Evolutionary conservation across 2,797 vertebrate genomes (phyloP), one percentile per base, ranked within the genome.

Genomic region (Phoxinus dragarum): DNA sequence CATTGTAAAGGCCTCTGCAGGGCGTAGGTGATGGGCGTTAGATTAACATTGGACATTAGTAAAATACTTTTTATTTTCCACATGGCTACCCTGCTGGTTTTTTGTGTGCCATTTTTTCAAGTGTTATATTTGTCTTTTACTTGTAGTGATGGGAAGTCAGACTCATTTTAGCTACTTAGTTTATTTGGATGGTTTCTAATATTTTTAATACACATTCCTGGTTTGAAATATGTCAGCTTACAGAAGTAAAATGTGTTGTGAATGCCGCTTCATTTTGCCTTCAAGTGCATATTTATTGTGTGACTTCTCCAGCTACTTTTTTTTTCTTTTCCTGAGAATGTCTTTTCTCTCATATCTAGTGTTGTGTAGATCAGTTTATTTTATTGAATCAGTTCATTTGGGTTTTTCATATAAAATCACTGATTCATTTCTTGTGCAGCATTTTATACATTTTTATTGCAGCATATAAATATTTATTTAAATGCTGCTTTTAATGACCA

Each of bases 1-100:
- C 67, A 80, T n/a, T 80, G 49, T 64, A 31, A 79, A 73, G 72
- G 75, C 36, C 75, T 59, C n/a, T 12, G 23, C 49, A 73, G 80
- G 81, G 64, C 12, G 81, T 19, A 27, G 23, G 76, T 72, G 82
- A 77, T 42, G 72, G 44, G 27, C 21, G n/a, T 44, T 54, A 23
- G 34, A 54, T 69, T n/a, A 31, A 38, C 52, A 6, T 80, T n/a
- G 10, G 44, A 4, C 1, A 49, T 38, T 16, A 78, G 52, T 36
- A 47, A 80, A 80, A 17, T 1, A 23, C 54, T 56, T 56, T 56
- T 34, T 27, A 12, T 23, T 49, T 49, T 49, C 2, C n/a, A 10
- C 72, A 34, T 11, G 44, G 27, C 3, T 49, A 49, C 42, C 8
- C 49, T 49, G 44, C n/a, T n/a, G 34, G 2, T 14, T 5, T 23